phyloP scores from a whole-genome alignment of 2,113 vertebrate species.

The Maccullochella peelii region DNA sequence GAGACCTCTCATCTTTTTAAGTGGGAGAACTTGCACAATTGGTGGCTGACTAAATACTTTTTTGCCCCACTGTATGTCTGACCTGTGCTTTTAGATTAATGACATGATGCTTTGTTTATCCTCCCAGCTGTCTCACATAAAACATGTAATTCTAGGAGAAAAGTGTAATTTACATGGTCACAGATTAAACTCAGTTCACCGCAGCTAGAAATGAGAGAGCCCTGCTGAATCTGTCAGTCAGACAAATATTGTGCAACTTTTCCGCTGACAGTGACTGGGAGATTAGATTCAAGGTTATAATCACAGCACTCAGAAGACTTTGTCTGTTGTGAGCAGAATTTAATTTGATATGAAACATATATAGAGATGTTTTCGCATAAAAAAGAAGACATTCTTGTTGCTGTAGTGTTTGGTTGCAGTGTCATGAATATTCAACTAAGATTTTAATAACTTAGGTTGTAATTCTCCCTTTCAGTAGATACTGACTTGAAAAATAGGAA shows the following conservation, averaged over 20 bases:
- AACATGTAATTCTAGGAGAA: not conserved
- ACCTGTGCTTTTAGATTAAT: not conserved
- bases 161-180: not conserved
- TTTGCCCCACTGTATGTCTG: no score
- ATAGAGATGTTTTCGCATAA: not conserved
- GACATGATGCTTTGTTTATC: not conserved
- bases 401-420: not conserved
- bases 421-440: not conserved
- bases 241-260: not conserved
- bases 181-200: constrained; percentile 14
- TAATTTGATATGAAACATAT: constrained; percentile 12
- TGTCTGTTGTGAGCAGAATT: not conserved
- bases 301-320: not conserved
- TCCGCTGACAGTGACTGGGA: constrained; percentile 14
- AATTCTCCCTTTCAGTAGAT: not conserved
- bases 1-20: no score
- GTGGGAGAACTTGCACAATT: no score
- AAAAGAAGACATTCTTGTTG: not conserved
- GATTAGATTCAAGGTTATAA: constrained; percentile 31
- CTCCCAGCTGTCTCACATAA: not conserved
- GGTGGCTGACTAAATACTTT: no score
- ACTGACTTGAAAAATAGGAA: not conserved
- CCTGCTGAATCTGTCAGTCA: not conserved
- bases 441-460: not conserved
- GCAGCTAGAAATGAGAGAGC: not conserved